phyloP scores from a whole-genome alignment of 2,888 invertebrate genomes.

The Aphidoletes aphidimyza region DNA sequence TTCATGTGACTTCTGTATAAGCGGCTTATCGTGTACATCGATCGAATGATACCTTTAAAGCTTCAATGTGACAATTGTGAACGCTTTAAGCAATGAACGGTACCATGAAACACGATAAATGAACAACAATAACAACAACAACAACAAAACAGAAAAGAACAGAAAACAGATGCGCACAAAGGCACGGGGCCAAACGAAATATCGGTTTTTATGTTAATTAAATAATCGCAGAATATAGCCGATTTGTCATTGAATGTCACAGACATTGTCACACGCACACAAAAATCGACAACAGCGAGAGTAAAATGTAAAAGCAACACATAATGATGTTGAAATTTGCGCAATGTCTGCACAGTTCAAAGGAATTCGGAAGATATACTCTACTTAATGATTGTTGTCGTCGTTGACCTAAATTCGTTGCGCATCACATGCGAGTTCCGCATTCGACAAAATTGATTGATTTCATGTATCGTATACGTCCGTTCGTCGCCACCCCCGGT shows the following conservation, averaged over 20 bases:
- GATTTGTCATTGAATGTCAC: slow-evolving; percentile 30
- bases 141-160: background rate
- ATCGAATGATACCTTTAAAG: slow-evolving; percentile 38
- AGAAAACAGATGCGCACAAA: too few species aligned
- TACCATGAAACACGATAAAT: background rate
- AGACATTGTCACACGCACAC: background rate
- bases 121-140: background rate
- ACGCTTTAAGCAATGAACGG: background rate
- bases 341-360: background rate
- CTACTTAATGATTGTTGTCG: slow-evolving; percentile 29
- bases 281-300: background rate
- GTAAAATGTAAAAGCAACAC: background rate
- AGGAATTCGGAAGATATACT: slow-evolving; percentile 3
- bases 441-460: background rate
- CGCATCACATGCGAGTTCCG: background rate
- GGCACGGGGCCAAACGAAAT: background rate
- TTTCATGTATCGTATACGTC: slow-evolving; percentile 22
- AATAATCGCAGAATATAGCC: background rate
- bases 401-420: background rate
- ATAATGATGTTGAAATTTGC: slow-evolving; percentile 17
- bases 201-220: slow-evolving; percentile 49
- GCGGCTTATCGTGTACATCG: slow-evolving; percentile 30
- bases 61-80: background rate
- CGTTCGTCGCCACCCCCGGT: too few species aligned
- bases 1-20: slow-evolving; percentile 39